phyloP scores from a whole-genome alignment of 2,888 invertebrate genomes.

The Pharmacophagus antenor region DNA sequence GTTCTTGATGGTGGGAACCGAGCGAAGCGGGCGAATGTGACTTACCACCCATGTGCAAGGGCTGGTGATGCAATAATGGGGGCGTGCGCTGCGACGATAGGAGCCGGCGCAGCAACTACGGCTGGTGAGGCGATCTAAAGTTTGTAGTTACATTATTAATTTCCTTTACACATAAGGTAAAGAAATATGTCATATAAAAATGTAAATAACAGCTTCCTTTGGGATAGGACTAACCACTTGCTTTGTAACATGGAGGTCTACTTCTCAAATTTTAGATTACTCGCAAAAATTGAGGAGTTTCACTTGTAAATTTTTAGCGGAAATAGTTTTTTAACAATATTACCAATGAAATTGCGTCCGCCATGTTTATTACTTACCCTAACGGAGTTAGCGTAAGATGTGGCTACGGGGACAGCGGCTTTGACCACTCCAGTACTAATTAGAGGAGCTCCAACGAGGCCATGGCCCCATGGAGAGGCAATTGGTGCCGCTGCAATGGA shows the following conservation, averaged over 20 bases:
- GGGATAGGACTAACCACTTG: no score
- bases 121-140: constrained; percentile 64
- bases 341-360: no score
- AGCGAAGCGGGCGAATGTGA: constrained; percentile 34
- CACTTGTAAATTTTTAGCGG: neutral
- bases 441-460: constrained; percentile 61
- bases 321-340: neutral
- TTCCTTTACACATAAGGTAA: no score
- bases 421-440: constrained; percentile 71
- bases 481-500: constrained; percentile 49
- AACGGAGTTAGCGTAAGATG: constrained; percentile 84
- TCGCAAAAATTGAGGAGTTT: no score
- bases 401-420: constrained; percentile 80
- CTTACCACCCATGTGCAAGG: constrained; percentile 66
- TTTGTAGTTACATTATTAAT: neutral
- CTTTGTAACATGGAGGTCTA: no score
- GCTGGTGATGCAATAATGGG: constrained; percentile 50
- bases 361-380: constrained; percentile 62
- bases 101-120: constrained; percentile 59
- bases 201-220: no score
- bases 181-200: no score
- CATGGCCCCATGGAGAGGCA: constrained; percentile 56
- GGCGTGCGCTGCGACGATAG: constrained; percentile 57
- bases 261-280: no score
- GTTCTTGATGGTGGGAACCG: constrained; percentile 41